Evolutionary conservation across 2,113 vertebrate genomes (phyloP).

Genomic region (Pituophis catenifer): DNA sequence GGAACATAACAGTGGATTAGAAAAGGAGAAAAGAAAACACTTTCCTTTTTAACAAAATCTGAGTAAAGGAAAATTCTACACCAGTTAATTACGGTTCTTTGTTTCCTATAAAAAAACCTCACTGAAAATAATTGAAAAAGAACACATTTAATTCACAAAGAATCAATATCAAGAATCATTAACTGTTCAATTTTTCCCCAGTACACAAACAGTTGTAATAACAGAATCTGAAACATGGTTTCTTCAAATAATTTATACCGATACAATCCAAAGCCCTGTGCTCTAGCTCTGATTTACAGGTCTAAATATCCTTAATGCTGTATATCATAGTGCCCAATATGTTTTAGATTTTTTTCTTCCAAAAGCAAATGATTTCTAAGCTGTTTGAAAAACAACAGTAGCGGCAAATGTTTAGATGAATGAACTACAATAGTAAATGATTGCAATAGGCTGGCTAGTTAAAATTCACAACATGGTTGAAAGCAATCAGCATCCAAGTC

Average conservation of each 20-base stretch:
- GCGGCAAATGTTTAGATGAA: background rate
- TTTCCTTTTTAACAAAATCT: background rate
- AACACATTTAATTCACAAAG: background rate
- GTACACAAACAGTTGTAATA: background rate
- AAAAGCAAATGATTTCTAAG: background rate
- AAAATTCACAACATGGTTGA: slow-evolving; percentile 8
- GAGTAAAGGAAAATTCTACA: background rate
- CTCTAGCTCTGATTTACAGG: background rate
- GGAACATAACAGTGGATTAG: background rate
- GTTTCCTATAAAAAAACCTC: background rate
- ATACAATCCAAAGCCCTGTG: background rate
- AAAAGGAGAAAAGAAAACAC: background rate
- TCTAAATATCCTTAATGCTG: background rate
- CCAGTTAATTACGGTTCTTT: background rate
- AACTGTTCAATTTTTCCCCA: background rate
- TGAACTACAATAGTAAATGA: background rate
- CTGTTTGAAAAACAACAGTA: background rate
- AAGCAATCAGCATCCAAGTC: slow-evolving; percentile 8
- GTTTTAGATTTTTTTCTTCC: background rate
- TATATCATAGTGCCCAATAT: background rate
- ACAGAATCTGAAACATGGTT: background rate
- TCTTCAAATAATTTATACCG: background rate
- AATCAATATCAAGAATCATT: background rate
- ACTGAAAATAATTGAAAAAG: background rate
- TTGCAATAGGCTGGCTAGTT: background rate